Base-by-base conservation (phyloP, 1,140 invertebrate species). In the Zaprionus ghesquierei region DNA sequence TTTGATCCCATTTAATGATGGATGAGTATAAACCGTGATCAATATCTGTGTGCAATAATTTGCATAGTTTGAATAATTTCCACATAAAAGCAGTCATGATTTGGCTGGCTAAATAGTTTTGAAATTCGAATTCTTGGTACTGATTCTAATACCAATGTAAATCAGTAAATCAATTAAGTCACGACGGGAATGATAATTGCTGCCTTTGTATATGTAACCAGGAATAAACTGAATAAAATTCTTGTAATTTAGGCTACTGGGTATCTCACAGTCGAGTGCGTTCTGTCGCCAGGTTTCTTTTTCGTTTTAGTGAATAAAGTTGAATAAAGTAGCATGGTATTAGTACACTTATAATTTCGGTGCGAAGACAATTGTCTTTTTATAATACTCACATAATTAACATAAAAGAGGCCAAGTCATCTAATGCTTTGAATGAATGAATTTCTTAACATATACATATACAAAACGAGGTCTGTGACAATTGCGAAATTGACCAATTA, bases 371-470 rank as follows among this genome's bases (percentile, higher is more conserved):
- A 69, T 69, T 56, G 54, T 44, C 41, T 69, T 49, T 74, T 27
- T 54, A 62, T 18, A 69, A 77, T 64, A 55, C 63, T 77, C 75
- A 68, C 75, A 77, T 74, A 54, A 77, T 75, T 77, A 60, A 69
- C 44, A 49, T 51, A 66, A 75, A 74, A 60, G 53, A 60, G 75
- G 64, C 64, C 50, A 50, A 69, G 58, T 27, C 41, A 58, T 53
- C 50, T 49, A 55, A 65, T 56, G 59, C 56, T 69, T 75, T 51
- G 44, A 41, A 74, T 58, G 58, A 63, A 74, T 51, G 46, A 59
- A 53, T 18, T 44, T 44, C 41, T 69, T 15, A 29, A 29, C 27
- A 29, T 9, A 29, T 8, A 29, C 27, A 29, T 8, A 29, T 3
- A 29, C 27, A n/a, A n/a, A n/a, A n/a, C n/a, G n/a, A n/a, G 20